A percentile compares a stretch with the other conserved stretches of the same genome.
phyloP scores from a whole-genome alignment of 1,140 invertebrate genomes.

The Hylaeus volcanicus region DNA sequence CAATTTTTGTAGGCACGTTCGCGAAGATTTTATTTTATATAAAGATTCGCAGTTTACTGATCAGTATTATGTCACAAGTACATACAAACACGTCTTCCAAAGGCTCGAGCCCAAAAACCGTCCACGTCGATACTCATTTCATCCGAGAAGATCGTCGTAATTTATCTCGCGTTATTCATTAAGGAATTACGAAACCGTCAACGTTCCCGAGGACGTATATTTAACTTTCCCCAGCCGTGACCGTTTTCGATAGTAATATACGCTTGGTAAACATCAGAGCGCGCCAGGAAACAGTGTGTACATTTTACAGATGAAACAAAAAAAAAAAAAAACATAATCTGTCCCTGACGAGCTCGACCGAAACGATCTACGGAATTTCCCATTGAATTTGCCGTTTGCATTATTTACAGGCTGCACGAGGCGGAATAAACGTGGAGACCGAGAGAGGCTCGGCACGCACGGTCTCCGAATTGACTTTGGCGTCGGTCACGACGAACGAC shows the following conservation, averaged over 20 bases:
- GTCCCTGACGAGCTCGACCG: not conserved
- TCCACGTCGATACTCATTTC: not conserved
- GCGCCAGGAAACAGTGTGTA: not conserved
- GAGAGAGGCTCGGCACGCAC: constrained; percentile 77
- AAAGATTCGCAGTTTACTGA: too few species aligned
- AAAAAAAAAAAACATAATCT: not conserved
- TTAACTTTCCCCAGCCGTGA: not conserved
- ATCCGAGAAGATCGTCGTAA: not conserved
- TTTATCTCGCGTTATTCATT: constrained; percentile 11
- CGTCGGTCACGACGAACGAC: constrained; percentile 76
- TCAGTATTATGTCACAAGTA: too few species aligned
- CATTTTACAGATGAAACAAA: not conserved
- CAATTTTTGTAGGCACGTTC: too few species aligned
- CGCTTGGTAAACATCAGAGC: not conserved
- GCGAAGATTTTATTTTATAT: too few species aligned
- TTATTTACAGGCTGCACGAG: constrained; percentile 73
- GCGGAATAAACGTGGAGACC: constrained; percentile 80
- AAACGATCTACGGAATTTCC: not conserved
- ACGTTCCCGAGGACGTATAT: constrained; percentile 20
- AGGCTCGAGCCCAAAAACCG: too few species aligned
- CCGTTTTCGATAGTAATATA: constrained; percentile 23
- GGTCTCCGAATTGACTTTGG: constrained; percentile 79
- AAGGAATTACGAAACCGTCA: constrained; percentile 21
- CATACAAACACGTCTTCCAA: too few species aligned
- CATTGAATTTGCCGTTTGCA: constrained; percentile 46